A percentile compares a stretch with the other conserved stretches of the same genome.
These are phyloP conservation scores for Malurus leucopterus DNA, from an alignment of 2,797 vertebrate species.

Conservation along the genomic window DNA sequence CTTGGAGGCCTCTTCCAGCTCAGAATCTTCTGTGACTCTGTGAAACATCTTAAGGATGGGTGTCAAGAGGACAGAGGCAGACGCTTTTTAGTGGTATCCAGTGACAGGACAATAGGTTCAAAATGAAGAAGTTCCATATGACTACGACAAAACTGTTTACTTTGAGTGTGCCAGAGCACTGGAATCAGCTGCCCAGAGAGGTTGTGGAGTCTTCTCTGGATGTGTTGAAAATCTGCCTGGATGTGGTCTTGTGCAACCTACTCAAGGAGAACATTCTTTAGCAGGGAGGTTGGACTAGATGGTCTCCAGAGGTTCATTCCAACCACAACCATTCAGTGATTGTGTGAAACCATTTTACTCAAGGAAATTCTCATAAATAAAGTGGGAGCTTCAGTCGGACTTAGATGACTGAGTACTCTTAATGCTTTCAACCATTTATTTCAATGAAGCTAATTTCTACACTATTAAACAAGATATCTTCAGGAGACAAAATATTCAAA, in stretches of 20 bases:
- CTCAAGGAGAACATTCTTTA: neutral
- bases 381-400: neutral
- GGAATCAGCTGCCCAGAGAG: neutral
- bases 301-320: neutral
- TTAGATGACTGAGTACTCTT: neutral
- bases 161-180: neutral
- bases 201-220: neutral
- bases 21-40: neutral
- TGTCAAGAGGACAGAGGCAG: neutral
- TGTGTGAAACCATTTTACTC: neutral
- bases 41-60: neutral
- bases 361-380: neutral
- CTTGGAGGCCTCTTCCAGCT: neutral
- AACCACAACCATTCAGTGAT: neutral
- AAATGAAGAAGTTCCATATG: neutral
- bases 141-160: neutral
- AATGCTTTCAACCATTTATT: neutral
- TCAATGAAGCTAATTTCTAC: neutral
- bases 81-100: neutral
- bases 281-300: rapidly evolving
- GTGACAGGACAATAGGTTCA: neutral
- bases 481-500: conserved; percentile 20
- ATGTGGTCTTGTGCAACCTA: neutral
- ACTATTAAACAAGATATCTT: neutral
- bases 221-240: neutral